Evolutionary conservation across 2,113 vertebrate genomes (phyloP).

Genomic region (Petaurus breviceps): DNA sequence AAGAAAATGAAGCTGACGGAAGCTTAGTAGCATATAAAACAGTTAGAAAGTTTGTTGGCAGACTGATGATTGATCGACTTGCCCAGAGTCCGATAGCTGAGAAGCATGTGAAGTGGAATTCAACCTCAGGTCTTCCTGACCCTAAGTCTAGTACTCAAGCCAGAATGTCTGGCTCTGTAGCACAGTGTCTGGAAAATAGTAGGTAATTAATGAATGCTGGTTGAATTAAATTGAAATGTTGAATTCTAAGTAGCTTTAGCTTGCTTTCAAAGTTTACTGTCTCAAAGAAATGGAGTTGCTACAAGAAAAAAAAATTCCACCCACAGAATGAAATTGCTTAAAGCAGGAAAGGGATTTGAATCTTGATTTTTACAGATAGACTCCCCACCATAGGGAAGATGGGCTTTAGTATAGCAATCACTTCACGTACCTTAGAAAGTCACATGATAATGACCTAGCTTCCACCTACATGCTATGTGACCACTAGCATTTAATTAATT

Average conservation of each 20-base stretch:
- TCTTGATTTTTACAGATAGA: neutral
- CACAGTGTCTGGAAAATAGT: neutral
- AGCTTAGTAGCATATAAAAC: neutral
- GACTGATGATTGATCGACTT: neutral
- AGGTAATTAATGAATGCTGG: neutral
- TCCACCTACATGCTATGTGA: neutral
- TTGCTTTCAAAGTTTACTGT: neutral
- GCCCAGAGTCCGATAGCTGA: neutral
- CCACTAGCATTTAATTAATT: neutral
- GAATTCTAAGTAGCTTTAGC: neutral
- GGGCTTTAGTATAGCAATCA: neutral
- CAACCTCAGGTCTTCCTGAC: neutral
- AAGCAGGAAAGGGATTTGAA: neutral
- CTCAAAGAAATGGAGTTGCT: neutral
- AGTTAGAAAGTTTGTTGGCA: neutral
- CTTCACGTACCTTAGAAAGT: neutral
- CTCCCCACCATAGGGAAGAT: neutral
- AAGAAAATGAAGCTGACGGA: neutral
- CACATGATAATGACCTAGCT: neutral
- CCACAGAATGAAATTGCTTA: neutral
- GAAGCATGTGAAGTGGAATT: neutral
- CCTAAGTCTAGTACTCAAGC: neutral
- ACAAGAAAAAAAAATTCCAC: neutral
- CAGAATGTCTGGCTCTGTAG: neutral
- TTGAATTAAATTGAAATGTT: neutral